Evolutionary conservation across 2,797 vertebrate species (phyloP).

Genomic region (Anomalospiza imberbis): DNA sequence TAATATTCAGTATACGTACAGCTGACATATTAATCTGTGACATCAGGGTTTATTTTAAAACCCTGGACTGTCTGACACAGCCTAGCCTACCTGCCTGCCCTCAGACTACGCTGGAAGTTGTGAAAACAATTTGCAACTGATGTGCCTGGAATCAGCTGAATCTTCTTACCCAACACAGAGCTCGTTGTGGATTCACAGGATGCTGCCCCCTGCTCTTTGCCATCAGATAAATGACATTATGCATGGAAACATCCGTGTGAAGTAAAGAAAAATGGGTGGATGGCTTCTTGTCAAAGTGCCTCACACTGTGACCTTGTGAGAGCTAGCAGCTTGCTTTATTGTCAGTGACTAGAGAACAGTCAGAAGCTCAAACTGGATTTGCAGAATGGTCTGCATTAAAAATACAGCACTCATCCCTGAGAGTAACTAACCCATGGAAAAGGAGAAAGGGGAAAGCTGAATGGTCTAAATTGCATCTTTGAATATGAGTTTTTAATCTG

Average conservation of each 20-base stretch:
- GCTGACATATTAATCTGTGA: background rate
- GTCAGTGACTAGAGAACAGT: conserved; percentile 1
- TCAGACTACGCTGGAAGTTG: background rate
- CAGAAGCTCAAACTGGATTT: background rate
- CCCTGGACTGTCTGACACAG: background rate
- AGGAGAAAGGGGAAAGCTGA: background rate
- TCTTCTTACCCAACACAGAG: background rate
- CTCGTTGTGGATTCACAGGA: background rate
- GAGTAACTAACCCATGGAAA: background rate
- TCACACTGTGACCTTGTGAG: background rate
- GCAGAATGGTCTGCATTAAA: background rate
- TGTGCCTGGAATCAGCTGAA: background rate
- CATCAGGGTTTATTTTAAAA: background rate
- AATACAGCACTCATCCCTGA: background rate
- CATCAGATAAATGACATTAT: background rate
- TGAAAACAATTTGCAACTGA: background rate
- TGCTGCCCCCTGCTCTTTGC: background rate
- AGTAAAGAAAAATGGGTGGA: background rate
- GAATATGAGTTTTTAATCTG: background rate
- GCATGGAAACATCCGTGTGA: background rate
- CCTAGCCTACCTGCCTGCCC: background rate
- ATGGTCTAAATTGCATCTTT: background rate
- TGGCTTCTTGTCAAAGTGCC: conserved; percentile 4
- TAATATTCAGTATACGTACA: background rate
- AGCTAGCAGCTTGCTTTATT: conserved; percentile 2